phyloP scores from a whole-genome alignment of 2,113 vertebrate species.

The Pelobates fuscus region DNA sequence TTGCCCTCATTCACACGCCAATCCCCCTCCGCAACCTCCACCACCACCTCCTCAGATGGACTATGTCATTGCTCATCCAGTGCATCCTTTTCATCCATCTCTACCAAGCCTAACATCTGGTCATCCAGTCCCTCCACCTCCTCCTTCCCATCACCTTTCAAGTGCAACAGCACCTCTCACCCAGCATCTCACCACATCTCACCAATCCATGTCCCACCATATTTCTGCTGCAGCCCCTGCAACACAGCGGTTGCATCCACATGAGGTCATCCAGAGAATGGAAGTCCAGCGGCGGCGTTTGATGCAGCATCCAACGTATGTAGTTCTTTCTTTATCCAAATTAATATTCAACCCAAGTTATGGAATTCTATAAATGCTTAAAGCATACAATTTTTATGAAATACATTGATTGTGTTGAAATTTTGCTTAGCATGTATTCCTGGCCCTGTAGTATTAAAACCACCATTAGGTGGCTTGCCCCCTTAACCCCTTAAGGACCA shows the following conservation, averaged over 20 bases:
- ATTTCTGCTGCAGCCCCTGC: constrained; percentile 84
- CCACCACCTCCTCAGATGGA: constrained; percentile 87
- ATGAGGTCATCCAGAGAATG: constrained; percentile 96
- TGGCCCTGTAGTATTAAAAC: no score
- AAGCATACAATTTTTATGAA: no score
- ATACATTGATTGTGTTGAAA: no score
- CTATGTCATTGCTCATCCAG: constrained; percentile 92
- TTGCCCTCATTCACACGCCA: constrained; percentile 92
- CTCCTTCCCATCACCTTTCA: constrained; percentile 83
- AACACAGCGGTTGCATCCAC: constrained; percentile 88
- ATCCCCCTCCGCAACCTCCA: constrained; percentile 85
- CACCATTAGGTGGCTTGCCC: no score
- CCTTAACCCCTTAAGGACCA: no score
- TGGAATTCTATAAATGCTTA: neutral
- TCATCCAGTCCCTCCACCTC: constrained; percentile 84
- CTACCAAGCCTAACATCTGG: constrained; percentile 84
- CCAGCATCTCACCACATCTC: constrained; percentile 85
- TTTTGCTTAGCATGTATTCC: no score
- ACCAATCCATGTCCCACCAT: constrained; percentile 89
- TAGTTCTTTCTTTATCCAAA: constrained; percentile 20
- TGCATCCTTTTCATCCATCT: constrained; percentile 89
- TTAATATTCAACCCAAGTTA: neutral
- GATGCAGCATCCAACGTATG: constrained; percentile 98
- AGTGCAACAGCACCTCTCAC: constrained; percentile 80
- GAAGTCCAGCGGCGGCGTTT: constrained; percentile 93